Base-by-base conservation (phyloP, 2,888 invertebrate genomes). In the Nomada hirtipes region DNA sequence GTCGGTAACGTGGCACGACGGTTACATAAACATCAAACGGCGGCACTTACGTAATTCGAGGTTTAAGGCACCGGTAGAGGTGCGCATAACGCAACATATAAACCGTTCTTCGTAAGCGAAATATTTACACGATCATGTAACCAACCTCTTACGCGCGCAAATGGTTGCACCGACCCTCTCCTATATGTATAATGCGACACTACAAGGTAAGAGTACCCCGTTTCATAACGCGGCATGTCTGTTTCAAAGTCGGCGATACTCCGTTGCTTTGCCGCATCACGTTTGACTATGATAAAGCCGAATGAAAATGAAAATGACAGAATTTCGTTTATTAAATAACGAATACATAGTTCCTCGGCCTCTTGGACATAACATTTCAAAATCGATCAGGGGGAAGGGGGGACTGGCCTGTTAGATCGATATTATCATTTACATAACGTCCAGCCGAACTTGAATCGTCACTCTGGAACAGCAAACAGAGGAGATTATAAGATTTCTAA, bases 111-210 rank as follows among this genome's bases (percentile, higher is more conserved):
- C 88, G 86, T 90, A 89, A 91, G 89, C 88, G 89, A 91, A 92
- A 91, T 91, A 90, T 92, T 91, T 92, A 91, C 90, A 89, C 89
- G 91, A 85, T 90, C 90, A 90, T 90, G 88, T 90, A 91, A 91
- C 89, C 87, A 81, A 61, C 59, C 89, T 90, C 88, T 91, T 90
- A 90, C 84, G 84, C 79, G 82, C 86, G 81, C 86, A 76, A 86
- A 87, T 83, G 83, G 84, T 85, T 87, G 86, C 85, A 85, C 85
- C 88, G 90, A 88, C 82, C 88, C 87, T 87, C 87, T 85, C 75
- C 80, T 74, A 74, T 84, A 73, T 20, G 23, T 64, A 79, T 76
- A 76, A 78, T 76, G 75, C 79, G 70, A 69, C 65, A 70, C 79
- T 85, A 86, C 90, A 87, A 89, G 89, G 91, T 88, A 88, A 89